A percentile compares a stretch with the other conserved stretches of the same genome.
Evolutionary conservation across 2,113 vertebrate species (phyloP).

Genomic region (Xyrauchen texanus): DNA sequence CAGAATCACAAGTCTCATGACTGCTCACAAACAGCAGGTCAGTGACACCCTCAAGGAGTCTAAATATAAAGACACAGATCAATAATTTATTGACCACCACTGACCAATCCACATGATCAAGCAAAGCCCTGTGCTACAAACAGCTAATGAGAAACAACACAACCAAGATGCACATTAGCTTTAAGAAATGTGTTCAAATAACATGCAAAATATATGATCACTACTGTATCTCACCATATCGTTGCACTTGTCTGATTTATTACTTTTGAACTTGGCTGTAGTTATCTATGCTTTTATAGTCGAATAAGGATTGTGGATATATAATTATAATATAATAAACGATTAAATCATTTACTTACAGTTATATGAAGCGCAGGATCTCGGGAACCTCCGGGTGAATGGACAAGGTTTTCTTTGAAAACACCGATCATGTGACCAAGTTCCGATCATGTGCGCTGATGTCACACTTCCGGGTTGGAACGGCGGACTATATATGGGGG

Average conservation of each 20-base stretch:
- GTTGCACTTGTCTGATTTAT: background rate
- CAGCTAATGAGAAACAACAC: background rate
- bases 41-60: background rate
- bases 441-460: slow-evolving; percentile 52
- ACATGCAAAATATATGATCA: background rate
- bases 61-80: background rate
- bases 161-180: background rate
- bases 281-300: no score
- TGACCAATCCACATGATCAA: background rate
- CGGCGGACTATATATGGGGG: slow-evolving; percentile 37
- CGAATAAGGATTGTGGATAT: background rate
- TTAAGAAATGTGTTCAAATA: background rate
- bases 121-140: background rate
- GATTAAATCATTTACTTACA: slow-evolving; percentile 29
- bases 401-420: slow-evolving; percentile 41
- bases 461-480: slow-evolving; percentile 46
- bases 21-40: slow-evolving; percentile 23
- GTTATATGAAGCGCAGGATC: background rate
- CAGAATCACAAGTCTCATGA: slow-evolving; percentile 95
- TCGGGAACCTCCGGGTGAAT: slow-evolving; percentile 20
- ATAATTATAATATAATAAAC: background rate
- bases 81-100: background rate
- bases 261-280: background rate
- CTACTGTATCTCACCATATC: background rate
- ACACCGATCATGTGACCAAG: slow-evolving; percentile 49